Base-by-base conservation (phyloP, 2,797 vertebrate genomes). In the Vultur gryphus region DNA sequence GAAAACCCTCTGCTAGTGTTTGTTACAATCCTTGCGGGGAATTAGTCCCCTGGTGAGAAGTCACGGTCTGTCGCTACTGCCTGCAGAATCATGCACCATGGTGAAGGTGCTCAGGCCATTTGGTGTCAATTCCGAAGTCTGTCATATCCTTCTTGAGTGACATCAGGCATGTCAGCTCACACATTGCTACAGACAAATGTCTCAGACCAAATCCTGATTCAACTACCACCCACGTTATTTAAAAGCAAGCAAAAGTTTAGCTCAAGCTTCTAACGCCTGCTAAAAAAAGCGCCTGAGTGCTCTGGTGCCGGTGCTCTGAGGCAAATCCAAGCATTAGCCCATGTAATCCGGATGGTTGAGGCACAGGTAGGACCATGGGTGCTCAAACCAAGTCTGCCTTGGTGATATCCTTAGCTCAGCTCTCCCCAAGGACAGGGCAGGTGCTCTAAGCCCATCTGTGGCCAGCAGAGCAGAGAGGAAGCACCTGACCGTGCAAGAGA, bases 81-180 rank as follows among this genome's bases (percentile, higher is more conserved):
- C 31, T 0, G 6, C 11, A 55, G 73, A 90, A 58, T 72, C 48
- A 49, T 1, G 0, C 13, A 7, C 3, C 0, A 0, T 13, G 13
- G 29, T 62, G 62, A 71, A 69, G 39, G 23, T 62, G 23, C 46
- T 91, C 16, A n/a, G 62, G 33, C 5, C 16, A 2, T 41, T 81
- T 48, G 48, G 19, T 62, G 55, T 72, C 55, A 49, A 41, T 52
- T 79, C 19, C 43, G 58, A 86, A 24, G 17, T 9, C 13, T 89
- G 21, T 35, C 52, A 58, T 35, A 73, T 25, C 17, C 48, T 80
- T 46, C 29, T 29, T 46, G 35, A 69, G 54, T 39, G 51, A 61
- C 35, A 23, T 35, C 6, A 10, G 46, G 29, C 55, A 75, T 0
- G 3, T n/a, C 79, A 61, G 43, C 33, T 72, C 54, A 76, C 31